These are phyloP conservation scores for Neuroterus valhalla DNA, from an alignment of 1,140 invertebrate species.

Conservation along the genomic window DNA sequence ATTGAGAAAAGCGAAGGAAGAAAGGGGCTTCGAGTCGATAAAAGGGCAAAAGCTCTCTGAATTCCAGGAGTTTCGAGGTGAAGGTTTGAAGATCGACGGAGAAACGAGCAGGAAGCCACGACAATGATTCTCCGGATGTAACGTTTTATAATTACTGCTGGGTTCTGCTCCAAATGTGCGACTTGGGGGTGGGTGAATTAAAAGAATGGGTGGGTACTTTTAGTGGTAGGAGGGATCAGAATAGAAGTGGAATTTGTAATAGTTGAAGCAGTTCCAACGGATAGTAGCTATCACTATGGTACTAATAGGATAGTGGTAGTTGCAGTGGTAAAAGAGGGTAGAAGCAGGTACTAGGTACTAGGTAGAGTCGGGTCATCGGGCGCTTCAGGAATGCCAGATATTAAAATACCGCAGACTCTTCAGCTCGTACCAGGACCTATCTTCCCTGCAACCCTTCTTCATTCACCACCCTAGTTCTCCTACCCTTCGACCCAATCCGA, in stretches of 20 bases:
- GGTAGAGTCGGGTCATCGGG: conserved; percentile 64
- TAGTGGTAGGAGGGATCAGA: background rate
- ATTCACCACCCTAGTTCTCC: conserved; percentile 36
- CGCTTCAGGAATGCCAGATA: conserved; percentile 73
- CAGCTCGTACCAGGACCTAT: conserved; percentile 51
- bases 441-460: conserved; percentile 31
- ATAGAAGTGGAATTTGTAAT: conserved; percentile 27
- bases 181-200: conserved; percentile 3
- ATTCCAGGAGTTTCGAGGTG: background rate
- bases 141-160: conserved; percentile 45
- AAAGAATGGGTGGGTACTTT: background rate
- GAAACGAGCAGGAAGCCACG: background rate
- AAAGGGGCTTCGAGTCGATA: background rate
- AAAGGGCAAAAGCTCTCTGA: background rate
- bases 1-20: background rate
- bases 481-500: conserved; percentile 29
- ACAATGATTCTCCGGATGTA: conserved; percentile 37
- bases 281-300: conserved; percentile 26
- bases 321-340: conserved; percentile 38
- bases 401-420: conserved; percentile 74
- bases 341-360: conserved; percentile 42
- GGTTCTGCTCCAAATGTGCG: conserved; percentile 9
- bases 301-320: conserved; percentile 34
- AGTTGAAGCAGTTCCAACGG: conserved; percentile 36
- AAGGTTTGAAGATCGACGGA: background rate